Percentiles rank a stretch among this genome's conserved stretches.
Evolutionary conservation across 2,888 invertebrate species (phyloP).

Genomic region (Oscheius sp.): DNA sequence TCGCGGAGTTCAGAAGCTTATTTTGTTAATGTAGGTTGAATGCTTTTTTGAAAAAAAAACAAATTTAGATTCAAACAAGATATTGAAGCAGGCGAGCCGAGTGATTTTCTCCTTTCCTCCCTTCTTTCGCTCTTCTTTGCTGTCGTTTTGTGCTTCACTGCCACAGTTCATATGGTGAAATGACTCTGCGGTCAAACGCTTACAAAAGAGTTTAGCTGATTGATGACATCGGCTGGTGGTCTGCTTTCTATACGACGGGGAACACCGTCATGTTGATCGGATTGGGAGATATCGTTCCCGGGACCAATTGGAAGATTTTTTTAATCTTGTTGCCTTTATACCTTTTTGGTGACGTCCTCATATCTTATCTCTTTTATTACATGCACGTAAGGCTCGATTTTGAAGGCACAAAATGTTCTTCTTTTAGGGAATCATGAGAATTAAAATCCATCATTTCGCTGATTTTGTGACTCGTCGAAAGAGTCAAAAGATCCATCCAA

Average conservation of each 20-base stretch:
- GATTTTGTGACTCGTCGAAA: conserved; percentile 13
- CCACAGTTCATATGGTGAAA: conserved; percentile 15
- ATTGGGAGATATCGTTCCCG: conserved; percentile 22
- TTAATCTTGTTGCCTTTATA: conserved; percentile 20
- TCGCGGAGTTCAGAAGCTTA: not conserved
- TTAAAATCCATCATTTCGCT: conserved; percentile 17
- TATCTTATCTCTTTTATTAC: conserved; percentile 27
- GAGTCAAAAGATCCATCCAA: conserved; percentile 7
- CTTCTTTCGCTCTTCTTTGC: conserved; percentile 20
- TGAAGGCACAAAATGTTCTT: not conserved
- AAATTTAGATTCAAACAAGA: conserved; percentile 3
- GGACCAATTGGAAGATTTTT: conserved; percentile 18
- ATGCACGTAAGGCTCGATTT: conserved; percentile 21
- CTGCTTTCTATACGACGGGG: conserved; percentile 15
- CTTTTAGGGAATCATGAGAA: conserved; percentile 18
- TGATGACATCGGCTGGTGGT: conserved; percentile 20
- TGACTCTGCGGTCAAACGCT: too few relatives aligned
- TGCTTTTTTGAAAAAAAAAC: too few relatives aligned
- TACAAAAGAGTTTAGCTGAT: too few relatives aligned
- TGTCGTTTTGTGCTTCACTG: conserved; percentile 12
- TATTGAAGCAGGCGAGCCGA: conserved; percentile 11
- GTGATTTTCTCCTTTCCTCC: conserved; percentile 6
- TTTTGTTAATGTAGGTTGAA: not conserved
- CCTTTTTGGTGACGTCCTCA: conserved; percentile 27
- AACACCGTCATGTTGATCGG: conserved; percentile 23